Conservation (phyloP, 2,888 invertebrate species). For the Busseola fusca region DNA sequence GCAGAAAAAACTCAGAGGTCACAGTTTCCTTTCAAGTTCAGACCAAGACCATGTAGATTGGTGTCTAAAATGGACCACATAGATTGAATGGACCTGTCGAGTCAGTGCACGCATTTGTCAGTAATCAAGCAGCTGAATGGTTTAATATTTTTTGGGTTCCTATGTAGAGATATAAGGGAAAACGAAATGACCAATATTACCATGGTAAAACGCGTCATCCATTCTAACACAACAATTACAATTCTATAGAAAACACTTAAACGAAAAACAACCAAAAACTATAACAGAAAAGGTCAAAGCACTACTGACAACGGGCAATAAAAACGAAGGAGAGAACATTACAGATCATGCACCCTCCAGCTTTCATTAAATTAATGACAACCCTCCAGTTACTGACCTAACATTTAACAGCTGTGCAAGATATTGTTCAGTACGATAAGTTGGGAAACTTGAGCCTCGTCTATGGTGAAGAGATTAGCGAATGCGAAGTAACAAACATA, state of each 20-base stretch:
- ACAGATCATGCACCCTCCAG: slow-evolving; percentile 16
- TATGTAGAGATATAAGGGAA: neutral
- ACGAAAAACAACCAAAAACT: slow-evolving; percentile 6
- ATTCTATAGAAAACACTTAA: neutral
- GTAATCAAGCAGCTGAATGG: too few relatives aligned
- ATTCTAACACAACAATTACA: neutral
- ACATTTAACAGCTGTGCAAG: slow-evolving; percentile 40
- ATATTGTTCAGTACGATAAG: slow-evolving; percentile 58
- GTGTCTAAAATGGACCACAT: too few relatives aligned
- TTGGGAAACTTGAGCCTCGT: slow-evolving; percentile 28
- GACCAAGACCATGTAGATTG: too few relatives aligned
- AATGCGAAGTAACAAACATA: neutral
- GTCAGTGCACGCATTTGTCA: too few relatives aligned
- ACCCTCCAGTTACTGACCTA: slow-evolving; percentile 14
- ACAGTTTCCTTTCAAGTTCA: too few relatives aligned
- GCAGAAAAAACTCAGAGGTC: too few relatives aligned
- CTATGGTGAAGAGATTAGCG: neutral
- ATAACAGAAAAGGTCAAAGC: neutral
- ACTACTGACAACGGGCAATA: neutral
- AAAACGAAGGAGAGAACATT: slow-evolving; percentile 4
- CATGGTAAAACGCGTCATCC: neutral
- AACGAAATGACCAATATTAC: neutral
- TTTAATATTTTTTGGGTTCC: neutral
- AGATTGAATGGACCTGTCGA: too few relatives aligned
- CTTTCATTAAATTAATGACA: slow-evolving; percentile 19